Base-by-base conservation (phyloP, 2,888 invertebrate genomes). In the Chymomyza caudatula region DNA sequence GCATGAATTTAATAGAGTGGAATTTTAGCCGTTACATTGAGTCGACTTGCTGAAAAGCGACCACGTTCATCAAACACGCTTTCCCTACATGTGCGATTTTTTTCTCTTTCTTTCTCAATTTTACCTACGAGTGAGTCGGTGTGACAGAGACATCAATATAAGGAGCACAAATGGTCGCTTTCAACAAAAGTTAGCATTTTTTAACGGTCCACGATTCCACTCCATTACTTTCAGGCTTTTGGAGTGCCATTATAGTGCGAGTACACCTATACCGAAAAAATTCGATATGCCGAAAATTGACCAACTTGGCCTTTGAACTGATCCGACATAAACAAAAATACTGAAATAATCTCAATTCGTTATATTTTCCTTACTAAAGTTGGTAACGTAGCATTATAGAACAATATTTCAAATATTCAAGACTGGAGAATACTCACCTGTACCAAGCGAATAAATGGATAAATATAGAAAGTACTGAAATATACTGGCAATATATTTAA, bases 361-460 rank as follows among this genome's bases (percentile, higher is more conserved):
- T 37, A 5, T 6, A 37, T 5, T 37, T 37, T 37, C 37, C 5
- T 37, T 6, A 6, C 11, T 37, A 11, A 6, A 37, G 11, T 37
- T 37, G 5, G 5, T 37, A 37, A 37, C 11, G 11, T 37, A 37
- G 37, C 37, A 37, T 5, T 37, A 6, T 6, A 37, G 37, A 11
- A 11, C 37, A 37, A 11, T 37, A 15, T 15, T 3, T 15, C 49
- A 20, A 49, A 17, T 0, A 51, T 6, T 5, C 3, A 13, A 8
- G 19, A 5, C 19, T n/a, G n/a, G n/a, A n/a, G n/a, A 51, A 51
- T 20, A 53, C 64, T 49, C 13, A 66, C 64, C 66, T 64, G 64
- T 19, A 59, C 37, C n/a, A 66, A 29, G 0, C 58, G 64, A 42
- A 66, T 15, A 11, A 59, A 49, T 4, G 65, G 65, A 49, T 20